Evolutionary conservation across 1,140 invertebrate species (phyloP), one percentile per base, ranked within the genome.

Genomic region (Temnothorax longispinosus): DNA sequence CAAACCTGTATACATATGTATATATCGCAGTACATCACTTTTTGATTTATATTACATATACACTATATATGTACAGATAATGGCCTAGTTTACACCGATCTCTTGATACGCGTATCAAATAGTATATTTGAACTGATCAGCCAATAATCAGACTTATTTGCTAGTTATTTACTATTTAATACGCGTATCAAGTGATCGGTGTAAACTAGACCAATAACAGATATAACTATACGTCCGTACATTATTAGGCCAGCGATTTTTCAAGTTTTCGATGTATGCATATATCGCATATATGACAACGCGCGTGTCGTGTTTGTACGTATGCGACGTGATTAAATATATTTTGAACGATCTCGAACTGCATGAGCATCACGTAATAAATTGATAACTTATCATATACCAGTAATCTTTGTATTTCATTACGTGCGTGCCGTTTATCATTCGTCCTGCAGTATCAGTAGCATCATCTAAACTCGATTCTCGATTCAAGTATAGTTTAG

Each of bases 281-380:
- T n/a, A 77, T 77, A 0, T 6, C 32, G 50, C 27, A 47, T n/a
- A 64, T 77, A 1, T 11, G 35, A 41, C 35, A 27, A 15, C 1
- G 21, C 11, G 7, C 56, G 47, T 58, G 3, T 50, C 58, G 3
- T 35, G 3, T 10, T 1, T 35, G 27, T 21, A 47, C 35, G 5
- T 15, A 77, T 47, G 18, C 27, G 32, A 62, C 27, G 50, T 64
- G 64, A 78, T 35, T 62, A 77, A 62, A 64, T 60, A 64, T 75
- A 56, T 21, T 56, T 38, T 41, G 5, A 58, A 38, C n/a, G 41
- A 56, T 56, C 8, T 38, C 27, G 11, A 44, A 38, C n/a, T 15
- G 56, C 6, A 58, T 41, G 35, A 41, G n/a, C 10, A 32, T 27
- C n/a, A 35, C n/a, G 3, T 47, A 35, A n/a, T 15, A 60, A 27